Conservation (phyloP, 1,140 invertebrate species). For the Ruditapes philippinarum region DNA sequence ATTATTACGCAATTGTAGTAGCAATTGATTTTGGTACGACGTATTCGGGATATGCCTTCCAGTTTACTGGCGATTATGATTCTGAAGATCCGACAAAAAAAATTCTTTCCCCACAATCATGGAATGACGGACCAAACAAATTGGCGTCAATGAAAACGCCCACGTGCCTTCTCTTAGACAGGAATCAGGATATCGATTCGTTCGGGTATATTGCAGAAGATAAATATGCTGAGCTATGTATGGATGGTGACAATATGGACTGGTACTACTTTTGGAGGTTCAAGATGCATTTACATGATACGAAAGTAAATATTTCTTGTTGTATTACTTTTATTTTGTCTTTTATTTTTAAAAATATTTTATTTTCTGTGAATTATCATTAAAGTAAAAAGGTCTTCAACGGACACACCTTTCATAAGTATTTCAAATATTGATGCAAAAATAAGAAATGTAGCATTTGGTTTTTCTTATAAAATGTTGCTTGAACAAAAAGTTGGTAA, state of each 20-base stretch:
- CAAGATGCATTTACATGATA: conserved; percentile 56
- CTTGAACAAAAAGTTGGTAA: no score
- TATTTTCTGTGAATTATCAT: no score
- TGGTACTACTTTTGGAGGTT: conserved; percentile 57
- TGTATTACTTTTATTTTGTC: no score
- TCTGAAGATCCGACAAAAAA: conserved; percentile 44
- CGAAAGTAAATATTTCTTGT: no score
- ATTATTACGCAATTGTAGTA: conserved; percentile 2
- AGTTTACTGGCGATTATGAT: conserved; percentile 52
- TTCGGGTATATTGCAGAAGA: conserved; percentile 50
- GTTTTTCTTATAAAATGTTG: no score
- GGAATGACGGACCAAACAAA: conserved; percentile 47
- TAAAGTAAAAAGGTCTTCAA: no score
- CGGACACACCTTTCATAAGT: no score
- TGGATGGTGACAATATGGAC: conserved; percentile 41
- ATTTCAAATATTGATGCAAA: no score
- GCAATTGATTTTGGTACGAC: conserved; percentile 65
- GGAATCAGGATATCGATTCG: conserved; percentile 39
- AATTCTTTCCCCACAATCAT: conserved; percentile 50
- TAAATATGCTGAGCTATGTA: conserved; percentile 56
- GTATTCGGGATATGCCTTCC: conserved; percentile 58
- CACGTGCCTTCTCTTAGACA: conserved; percentile 56
- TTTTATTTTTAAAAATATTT: no score
- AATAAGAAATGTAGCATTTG: no score
- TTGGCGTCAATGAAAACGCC: conserved; percentile 59